phyloP scores from a whole-genome alignment of 2,797 vertebrate species.

The Acanthis flammea region DNA sequence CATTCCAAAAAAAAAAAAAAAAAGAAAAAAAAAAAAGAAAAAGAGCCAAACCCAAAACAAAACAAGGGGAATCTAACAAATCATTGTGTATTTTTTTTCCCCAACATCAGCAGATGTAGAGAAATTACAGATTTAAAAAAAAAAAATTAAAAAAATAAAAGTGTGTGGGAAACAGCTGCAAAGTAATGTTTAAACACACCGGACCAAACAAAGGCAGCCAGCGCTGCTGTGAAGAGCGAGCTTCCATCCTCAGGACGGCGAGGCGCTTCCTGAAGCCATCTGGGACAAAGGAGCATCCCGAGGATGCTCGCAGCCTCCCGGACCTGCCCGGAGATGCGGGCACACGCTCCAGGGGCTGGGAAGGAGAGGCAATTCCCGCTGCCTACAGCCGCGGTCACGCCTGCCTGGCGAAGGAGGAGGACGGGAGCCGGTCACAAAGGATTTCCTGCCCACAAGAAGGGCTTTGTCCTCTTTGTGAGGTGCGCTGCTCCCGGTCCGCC shows the following conservation, averaged over 20 bases:
- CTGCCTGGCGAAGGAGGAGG: not conserved
- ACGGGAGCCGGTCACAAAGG: not conserved
- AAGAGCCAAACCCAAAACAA: not conserved
- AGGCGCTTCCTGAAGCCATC: not conserved
- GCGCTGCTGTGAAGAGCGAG: not conserved
- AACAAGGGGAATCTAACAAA: not conserved
- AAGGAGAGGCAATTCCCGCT: not conserved
- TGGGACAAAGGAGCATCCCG: not conserved
- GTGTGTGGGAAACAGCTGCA: not conserved
- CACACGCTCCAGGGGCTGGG: not conserved
- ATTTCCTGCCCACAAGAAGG: not conserved
- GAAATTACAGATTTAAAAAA: not conserved
- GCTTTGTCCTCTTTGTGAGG: slow-evolving; percentile 5
- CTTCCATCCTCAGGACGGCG: not conserved
- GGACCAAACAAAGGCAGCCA: not conserved
- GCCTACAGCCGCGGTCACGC: not conserved
- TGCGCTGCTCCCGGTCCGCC: not conserved
- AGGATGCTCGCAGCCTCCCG: not conserved
- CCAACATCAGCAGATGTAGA: not conserved
- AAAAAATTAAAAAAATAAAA: not conserved
- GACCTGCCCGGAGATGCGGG: not conserved
- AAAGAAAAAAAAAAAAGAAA: not conserved
- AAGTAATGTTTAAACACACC: not conserved
- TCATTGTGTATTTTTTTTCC: not conserved
- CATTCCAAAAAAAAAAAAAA: not conserved